Evolutionary conservation across 1,140 invertebrate species (phyloP).

Genomic region (Drosophila santomea): DNA sequence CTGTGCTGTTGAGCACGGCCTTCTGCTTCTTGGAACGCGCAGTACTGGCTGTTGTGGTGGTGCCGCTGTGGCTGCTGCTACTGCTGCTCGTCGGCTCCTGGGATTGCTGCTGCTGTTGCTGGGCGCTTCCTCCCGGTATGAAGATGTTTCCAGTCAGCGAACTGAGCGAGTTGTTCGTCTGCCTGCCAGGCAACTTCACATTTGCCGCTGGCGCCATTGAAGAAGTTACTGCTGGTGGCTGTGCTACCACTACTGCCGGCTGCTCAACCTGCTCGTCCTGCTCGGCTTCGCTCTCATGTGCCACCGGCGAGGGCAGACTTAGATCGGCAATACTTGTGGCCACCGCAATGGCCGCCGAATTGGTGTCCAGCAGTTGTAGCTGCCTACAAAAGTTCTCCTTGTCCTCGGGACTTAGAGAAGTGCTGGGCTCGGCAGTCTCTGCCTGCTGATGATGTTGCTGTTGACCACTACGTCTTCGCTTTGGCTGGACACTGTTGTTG

Average conservation of each 20-base stretch:
- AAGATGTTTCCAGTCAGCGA: constrained; percentile 93
- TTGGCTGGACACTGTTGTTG: constrained; percentile 17
- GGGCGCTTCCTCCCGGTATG: constrained; percentile 86
- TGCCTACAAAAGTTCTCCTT: constrained; percentile 82
- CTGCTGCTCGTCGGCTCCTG: constrained; percentile 44
- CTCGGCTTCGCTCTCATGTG: constrained; percentile 56
- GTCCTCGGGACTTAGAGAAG: constrained; percentile 78
- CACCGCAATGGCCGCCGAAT: constrained; percentile 76
- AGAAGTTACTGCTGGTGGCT: constrained; percentile 29
- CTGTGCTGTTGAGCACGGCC: constrained; percentile 33
- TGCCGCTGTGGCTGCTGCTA: constrained; percentile 22
- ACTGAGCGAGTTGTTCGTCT: constrained; percentile 94
- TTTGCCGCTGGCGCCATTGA: constrained; percentile 82
- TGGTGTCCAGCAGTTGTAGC: constrained; percentile 66
- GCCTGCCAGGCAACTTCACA: constrained; percentile 88
- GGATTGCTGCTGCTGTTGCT: constrained; percentile 29
- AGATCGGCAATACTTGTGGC: constrained; percentile 72
- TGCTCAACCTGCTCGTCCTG: constrained; percentile 29
- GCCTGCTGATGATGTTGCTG: constrained; percentile 38
- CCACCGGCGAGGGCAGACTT: constrained; percentile 65
- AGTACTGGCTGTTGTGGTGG: constrained; percentile 24
- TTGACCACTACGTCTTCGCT: constrained; percentile 36
- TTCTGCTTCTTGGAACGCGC: constrained; percentile 68
- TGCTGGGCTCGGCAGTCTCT: constrained; percentile 19
- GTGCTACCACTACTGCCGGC: constrained; percentile 23